Evolutionary conservation across 2,113 vertebrate genomes (phyloP).

Genomic region (Quiscalus mexicanus): DNA sequence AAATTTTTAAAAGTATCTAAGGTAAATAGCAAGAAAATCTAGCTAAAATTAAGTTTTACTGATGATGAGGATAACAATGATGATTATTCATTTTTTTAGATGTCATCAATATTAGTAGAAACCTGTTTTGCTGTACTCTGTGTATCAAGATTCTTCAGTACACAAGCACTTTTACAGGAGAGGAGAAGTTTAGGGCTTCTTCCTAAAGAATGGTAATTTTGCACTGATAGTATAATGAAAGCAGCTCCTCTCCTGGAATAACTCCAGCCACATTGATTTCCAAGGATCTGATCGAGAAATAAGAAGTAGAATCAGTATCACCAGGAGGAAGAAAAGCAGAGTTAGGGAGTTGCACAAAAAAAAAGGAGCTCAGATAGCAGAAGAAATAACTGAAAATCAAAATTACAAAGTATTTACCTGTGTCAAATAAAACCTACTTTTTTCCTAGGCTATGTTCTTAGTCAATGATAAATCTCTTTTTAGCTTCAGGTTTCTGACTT

Average conservation of each 20-base stretch:
- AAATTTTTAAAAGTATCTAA: not conserved
- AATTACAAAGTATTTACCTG: not conserved
- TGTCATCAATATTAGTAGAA: not conserved
- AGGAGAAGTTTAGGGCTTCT: not conserved
- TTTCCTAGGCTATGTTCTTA: not conserved
- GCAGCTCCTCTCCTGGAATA: not conserved
- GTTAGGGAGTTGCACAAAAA: not conserved
- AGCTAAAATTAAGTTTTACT: not conserved
- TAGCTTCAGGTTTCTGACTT: not conserved
- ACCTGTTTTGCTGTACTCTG: not conserved
- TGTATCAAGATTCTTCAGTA: not conserved
- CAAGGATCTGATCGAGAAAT: not conserved
- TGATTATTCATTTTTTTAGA: not conserved
- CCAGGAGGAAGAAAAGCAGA: not conserved
- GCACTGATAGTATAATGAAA: not conserved
- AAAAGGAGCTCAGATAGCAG: not conserved
- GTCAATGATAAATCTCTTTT: not conserved
- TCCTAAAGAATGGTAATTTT: not conserved
- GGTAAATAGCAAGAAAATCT: not conserved
- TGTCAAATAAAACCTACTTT: not conserved
- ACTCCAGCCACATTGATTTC: not conserved
- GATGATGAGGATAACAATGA: not conserved
- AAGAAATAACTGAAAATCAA: not conserved
- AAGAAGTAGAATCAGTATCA: not conserved
- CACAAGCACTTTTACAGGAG: not conserved